These are phyloP conservation scores for Pseudorhiza aurosa DNA, from an alignment of 30 jellyfish, hydroid and myxozoan genomes.

Conservation along the genomic window DNA sequence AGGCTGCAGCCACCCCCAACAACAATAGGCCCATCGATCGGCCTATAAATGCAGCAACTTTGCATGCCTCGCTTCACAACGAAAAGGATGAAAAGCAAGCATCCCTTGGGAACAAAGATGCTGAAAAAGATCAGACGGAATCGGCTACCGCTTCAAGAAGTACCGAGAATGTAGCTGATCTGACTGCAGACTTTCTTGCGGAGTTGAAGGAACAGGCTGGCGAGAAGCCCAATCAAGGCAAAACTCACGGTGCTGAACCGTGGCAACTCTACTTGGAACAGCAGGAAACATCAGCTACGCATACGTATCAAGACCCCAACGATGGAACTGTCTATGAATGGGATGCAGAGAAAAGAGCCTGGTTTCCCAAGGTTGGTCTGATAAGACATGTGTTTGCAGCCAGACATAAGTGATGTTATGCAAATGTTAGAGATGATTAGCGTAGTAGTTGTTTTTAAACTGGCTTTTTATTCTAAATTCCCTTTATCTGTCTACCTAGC, in stretches of 20 bases:
- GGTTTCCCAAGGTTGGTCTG: conserved; percentile 99
- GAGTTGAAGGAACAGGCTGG: conserved; percentile 52
- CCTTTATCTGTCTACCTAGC: too few species aligned
- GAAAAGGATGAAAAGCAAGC: neutral
- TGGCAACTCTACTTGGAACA: conserved; percentile 72
- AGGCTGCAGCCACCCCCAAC: conserved; percentile 24
- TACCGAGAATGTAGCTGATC: conserved; percentile 15
- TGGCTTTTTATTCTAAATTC: too few species aligned
- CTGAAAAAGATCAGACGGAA: neutral
- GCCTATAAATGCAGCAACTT: neutral
- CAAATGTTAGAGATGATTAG: too few species aligned
- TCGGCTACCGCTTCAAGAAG: conserved; percentile 3
- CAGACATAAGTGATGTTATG: too few species aligned
- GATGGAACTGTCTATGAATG: conserved; percentile 99
- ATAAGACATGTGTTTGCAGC: too few species aligned
- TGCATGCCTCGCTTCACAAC: neutral
- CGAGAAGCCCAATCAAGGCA: neutral
- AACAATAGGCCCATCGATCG: conserved; percentile 8
- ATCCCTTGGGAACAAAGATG: neutral
- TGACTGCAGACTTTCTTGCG: conserved; percentile 41
- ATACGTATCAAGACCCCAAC: conserved; percentile 92
- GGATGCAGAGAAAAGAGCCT: conserved; percentile 97
- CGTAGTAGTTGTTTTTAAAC: too few species aligned
- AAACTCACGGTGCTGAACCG: conserved; percentile 29
- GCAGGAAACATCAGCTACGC: conserved; percentile 21